phyloP scores from a whole-genome alignment of 2,797 vertebrate genomes.

The Neosilurus hyrtlii region DNA sequence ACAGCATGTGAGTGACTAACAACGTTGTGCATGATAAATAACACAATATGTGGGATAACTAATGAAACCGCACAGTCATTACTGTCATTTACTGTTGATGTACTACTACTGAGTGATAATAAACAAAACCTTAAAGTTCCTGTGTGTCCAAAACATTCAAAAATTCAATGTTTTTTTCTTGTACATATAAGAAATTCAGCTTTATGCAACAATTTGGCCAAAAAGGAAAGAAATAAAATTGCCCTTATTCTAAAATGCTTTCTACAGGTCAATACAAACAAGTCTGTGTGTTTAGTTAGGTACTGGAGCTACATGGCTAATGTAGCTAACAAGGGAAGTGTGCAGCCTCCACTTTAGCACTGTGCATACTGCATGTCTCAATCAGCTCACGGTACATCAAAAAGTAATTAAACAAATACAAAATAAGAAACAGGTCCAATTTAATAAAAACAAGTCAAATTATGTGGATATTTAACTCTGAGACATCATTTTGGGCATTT shows the following conservation, averaged over 20 bases:
- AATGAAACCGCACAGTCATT: not conserved
- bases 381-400: not conserved
- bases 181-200: not conserved
- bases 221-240: not conserved
- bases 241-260: not conserved
- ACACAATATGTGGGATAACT: not conserved
- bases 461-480: not conserved
- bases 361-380: not conserved
- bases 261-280: not conserved
- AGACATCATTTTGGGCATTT: not conserved
- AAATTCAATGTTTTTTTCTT: not conserved
- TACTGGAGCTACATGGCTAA: not conserved
- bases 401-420: not conserved
- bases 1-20: not conserved
- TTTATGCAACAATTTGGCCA: not conserved
- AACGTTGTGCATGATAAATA: not conserved
- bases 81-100: not conserved
- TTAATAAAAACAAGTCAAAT: not conserved
- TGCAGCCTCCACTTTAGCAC: not conserved
- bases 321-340: not conserved
- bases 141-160: not conserved
- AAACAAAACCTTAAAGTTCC: not conserved
- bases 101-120: not conserved
- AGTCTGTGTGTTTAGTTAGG: not conserved
- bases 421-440: not conserved